A percentile compares a stretch with the other conserved stretches of the same genome.
Conservation (phyloP, 2,888 invertebrate genomes). For the Apocheima hispidaria region DNA sequence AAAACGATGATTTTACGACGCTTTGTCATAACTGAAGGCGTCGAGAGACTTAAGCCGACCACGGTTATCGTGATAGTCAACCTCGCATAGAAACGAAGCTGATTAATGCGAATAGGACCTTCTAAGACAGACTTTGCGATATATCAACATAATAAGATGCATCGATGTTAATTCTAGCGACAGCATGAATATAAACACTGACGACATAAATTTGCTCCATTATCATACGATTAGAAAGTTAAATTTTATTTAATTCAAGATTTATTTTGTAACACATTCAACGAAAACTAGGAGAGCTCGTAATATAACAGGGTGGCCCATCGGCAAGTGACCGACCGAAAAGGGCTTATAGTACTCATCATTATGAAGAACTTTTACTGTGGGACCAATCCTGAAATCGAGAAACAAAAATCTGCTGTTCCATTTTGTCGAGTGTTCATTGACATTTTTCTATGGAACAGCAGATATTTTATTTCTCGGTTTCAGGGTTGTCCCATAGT, state of each 20-base stretch:
- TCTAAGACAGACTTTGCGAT: neutral
- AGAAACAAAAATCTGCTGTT: too few species aligned
- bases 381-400: too few species aligned
- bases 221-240: slow-evolving; percentile 21
- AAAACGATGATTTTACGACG: slow-evolving; percentile 3
- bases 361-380: too few species aligned
- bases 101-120: too few species aligned
- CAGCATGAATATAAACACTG: neutral
- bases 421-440: too few species aligned
- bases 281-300: neutral
- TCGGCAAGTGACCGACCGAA: too few species aligned
- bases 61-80: neutral
- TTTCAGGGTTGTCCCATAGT: too few species aligned
- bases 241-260: slow-evolving; percentile 5
- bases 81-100: neutral
- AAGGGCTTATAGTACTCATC: too few species aligned
- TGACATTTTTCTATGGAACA: too few species aligned
- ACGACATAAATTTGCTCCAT: slow-evolving; percentile 3
- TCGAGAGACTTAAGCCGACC: neutral
- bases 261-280: slow-evolving; percentile 6
- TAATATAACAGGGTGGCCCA: too few species aligned
- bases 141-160: slow-evolving; percentile 5
- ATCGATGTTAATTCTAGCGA: slow-evolving; percentile 2
- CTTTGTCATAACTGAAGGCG: slow-evolving; percentile 1
- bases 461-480: too few species aligned